These are phyloP conservation scores for Furcula furcula DNA, from an alignment of 2,888 invertebrate species.

Conservation along the genomic window DNA sequence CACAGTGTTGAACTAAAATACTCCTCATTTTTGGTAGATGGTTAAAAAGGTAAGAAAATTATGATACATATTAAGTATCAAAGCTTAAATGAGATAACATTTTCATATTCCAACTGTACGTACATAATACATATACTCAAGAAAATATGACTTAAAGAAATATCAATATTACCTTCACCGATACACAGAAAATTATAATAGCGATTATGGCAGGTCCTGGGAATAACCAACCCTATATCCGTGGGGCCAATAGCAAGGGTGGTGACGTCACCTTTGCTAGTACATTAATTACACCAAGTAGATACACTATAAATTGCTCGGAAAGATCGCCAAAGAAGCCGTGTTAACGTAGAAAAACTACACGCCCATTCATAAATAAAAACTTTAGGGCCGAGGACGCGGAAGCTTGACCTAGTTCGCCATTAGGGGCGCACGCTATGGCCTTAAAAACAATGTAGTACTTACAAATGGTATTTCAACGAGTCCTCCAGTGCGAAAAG, in stretches of 20 bases:
- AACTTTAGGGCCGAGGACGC: constrained; percentile 63
- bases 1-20: too few species aligned
- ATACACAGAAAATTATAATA: too few species aligned
- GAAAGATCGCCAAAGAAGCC: constrained; percentile 22
- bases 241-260: constrained; percentile 33
- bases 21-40: too few species aligned
- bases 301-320: constrained; percentile 9
- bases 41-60: too few species aligned
- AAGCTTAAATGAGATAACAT: too few species aligned
- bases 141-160: too few species aligned
- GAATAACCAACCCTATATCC: constrained; percentile 37
- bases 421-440: constrained; percentile 25
- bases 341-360: constrained; percentile 41
- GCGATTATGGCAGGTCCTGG: constrained; percentile 30
- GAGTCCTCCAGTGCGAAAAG: constrained; percentile 61
- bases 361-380: constrained; percentile 67
- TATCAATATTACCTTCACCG: too few species aligned
- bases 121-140: too few species aligned
- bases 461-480: constrained; percentile 67
- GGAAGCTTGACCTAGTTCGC: constrained; percentile 73
- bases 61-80: too few species aligned
- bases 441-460: constrained; percentile 29
- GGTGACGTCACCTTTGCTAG: constrained; percentile 36
- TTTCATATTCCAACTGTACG: too few species aligned
- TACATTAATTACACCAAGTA: constrained; percentile 11